Evolutionary conservation across 1,140 invertebrate species (phyloP).

Genomic region (Atta texana): DNA sequence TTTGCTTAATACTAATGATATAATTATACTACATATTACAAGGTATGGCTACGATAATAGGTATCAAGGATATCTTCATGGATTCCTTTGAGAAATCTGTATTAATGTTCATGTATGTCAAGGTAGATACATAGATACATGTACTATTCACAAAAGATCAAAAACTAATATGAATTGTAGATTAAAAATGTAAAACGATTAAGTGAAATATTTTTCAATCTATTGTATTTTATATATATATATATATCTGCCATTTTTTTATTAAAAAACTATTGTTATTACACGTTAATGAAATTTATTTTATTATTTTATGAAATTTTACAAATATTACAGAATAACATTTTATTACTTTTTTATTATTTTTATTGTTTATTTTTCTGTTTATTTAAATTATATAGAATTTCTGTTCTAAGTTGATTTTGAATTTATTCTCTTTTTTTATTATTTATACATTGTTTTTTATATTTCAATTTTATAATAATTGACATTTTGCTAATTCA

Average conservation of each 20-base stretch:
- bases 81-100: slow-evolving; percentile 8
- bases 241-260: too few species aligned
- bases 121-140: not conserved
- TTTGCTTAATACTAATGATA: slow-evolving; percentile 31
- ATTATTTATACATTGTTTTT: not conserved
- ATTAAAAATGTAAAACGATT: not conserved
- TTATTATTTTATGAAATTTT: not conserved
- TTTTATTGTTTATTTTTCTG: not conserved
- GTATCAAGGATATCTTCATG: not conserved
- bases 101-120: not conserved
- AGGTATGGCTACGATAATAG: not conserved
- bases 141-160: not conserved
- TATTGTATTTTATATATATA: too few species aligned
- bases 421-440: not conserved
- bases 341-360: not conserved
- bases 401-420: not conserved
- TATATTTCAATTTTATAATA: not conserved
- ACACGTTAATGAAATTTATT: not conserved
- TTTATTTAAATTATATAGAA: not conserved
- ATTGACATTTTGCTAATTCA: not conserved
- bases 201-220: too few species aligned
- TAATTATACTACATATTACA: not conserved
- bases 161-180: slow-evolving; percentile 1
- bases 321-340: not conserved
- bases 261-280: too few species aligned